Conservation (phyloP, 2,888 invertebrate genomes). For the Campoletis raptor region DNA sequence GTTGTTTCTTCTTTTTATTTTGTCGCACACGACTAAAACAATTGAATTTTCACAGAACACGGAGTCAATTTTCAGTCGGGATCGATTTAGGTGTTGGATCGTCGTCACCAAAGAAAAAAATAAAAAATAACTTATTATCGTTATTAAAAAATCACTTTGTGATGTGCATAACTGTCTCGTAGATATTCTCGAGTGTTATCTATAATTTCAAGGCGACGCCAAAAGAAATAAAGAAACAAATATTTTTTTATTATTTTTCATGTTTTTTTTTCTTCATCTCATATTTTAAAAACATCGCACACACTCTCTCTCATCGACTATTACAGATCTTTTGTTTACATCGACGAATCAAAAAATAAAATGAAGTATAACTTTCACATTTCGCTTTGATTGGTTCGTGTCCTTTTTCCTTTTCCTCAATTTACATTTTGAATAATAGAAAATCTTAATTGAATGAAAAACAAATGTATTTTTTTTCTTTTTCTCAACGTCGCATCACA, state of each 20-base stretch:
- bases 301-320: conserved; percentile 33
- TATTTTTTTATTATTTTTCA: conserved; percentile 4
- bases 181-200: conserved; percentile 28
- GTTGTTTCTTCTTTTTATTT: neutral
- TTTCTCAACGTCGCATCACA: conserved; percentile 31
- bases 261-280: conserved; percentile 1
- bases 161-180: conserved; percentile 35
- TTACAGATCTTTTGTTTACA: conserved; percentile 49
- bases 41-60: conserved; percentile 33
- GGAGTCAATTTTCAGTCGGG: conserved; percentile 23
- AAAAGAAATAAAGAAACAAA: conserved; percentile 31
- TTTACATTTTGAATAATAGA: conserved; percentile 55
- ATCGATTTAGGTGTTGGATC: conserved; percentile 42
- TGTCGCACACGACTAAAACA: conserved; percentile 31
- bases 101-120: conserved; percentile 46
- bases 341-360: conserved; percentile 48
- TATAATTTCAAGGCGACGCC: conserved; percentile 11
- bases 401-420: conserved; percentile 44
- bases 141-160: conserved; percentile 24
- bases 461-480: conserved; percentile 40
- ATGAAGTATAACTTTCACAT: conserved; percentile 44
- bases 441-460: conserved; percentile 55
- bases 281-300: conserved; percentile 40
- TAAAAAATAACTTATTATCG: conserved; percentile 24
- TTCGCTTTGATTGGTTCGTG: conserved; percentile 22